phyloP scores from a whole-genome alignment of 2,888 invertebrate species.

The Galerucella nymphaeae region DNA sequence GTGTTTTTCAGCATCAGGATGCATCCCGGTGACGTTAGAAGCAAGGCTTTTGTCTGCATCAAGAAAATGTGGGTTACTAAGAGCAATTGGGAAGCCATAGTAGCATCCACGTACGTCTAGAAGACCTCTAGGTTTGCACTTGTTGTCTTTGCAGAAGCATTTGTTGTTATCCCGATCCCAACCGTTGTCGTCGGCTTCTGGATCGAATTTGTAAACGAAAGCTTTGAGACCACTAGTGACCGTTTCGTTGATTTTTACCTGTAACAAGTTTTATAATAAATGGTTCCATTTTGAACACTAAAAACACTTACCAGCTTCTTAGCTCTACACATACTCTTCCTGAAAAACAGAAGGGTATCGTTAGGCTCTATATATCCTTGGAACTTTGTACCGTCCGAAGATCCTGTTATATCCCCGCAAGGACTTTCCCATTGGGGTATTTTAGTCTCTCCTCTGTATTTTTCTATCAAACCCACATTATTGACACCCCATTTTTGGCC shows the following conservation, averaged over 20 bases:
- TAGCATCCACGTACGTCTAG: conserved; percentile 89
- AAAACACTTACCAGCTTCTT: conserved; percentile 77
- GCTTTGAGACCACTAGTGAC: conserved; percentile 72
- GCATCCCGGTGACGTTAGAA: conserved; percentile 73
- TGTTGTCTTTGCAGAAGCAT: conserved; percentile 79
- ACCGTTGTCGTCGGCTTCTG: conserved; percentile 84
- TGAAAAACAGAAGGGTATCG: conserved; percentile 79
- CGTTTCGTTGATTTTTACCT: conserved; percentile 74
- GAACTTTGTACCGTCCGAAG: conserved; percentile 90
- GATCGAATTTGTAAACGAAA: conserved; percentile 80
- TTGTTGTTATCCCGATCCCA: conserved; percentile 76
- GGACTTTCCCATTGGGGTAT: conserved; percentile 83
- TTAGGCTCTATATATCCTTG: conserved; percentile 75
- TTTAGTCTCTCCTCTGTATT: conserved; percentile 77
- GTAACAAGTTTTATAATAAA: conserved; percentile 47
- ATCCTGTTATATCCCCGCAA: conserved; percentile 80
- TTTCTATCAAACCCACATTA: conserved; percentile 78
- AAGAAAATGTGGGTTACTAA: conserved; percentile 90
- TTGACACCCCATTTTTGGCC: conserved; percentile 72
- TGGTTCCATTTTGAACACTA: no score
- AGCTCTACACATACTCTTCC: conserved; percentile 88
- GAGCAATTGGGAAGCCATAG: conserved; percentile 89
- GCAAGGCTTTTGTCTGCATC: conserved; percentile 75
- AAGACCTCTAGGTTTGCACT: conserved; percentile 79
- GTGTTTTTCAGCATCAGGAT: conserved; percentile 74